Percentiles rank a stretch among this genome's conserved stretches.
phyloP scores from a whole-genome alignment of 1,140 invertebrate species.

The Diploscapter pachys region DNA sequence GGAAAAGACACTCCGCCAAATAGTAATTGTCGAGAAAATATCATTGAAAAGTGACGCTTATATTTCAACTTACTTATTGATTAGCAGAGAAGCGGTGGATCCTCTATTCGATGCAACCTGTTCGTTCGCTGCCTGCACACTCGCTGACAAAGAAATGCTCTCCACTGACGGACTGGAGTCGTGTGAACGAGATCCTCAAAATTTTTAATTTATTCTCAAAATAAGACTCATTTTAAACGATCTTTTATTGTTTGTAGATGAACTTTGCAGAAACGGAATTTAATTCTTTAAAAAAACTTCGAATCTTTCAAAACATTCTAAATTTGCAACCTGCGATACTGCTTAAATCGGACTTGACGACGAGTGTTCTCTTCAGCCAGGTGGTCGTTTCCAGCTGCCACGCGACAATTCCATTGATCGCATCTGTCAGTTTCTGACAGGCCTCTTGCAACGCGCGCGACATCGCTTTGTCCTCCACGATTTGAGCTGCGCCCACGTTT shows the following conservation, averaged over 20 bases:
- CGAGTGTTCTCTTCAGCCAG: slow-evolving; percentile 81
- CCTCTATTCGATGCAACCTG: no score
- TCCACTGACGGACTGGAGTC: slow-evolving; percentile 9
- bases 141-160: neutral
- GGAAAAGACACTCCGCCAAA: no score
- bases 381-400: slow-evolving; percentile 84
- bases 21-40: neutral
- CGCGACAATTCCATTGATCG: slow-evolving; percentile 78
- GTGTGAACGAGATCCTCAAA: slow-evolving; percentile 7
- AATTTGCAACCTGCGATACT: slow-evolving; percentile 64
- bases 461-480: slow-evolving; percentile 77
- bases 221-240: neutral
- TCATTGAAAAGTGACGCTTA: no score
- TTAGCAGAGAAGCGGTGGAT: no score
- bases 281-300: neutral
- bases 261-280: neutral
- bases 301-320: slow-evolving; percentile 8
- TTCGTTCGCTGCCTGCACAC: no score
- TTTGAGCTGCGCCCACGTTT: slow-evolving; percentile 72
- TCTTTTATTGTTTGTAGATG: neutral
- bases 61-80: no score
- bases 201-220: neutral
- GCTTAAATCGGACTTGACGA: slow-evolving; percentile 72
- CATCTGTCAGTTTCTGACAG: slow-evolving; percentile 72
- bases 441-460: slow-evolving; percentile 67